Evolutionary conservation across 2,113 vertebrate genomes (phyloP).

Genomic region (Saccopteryx leptura): DNA sequence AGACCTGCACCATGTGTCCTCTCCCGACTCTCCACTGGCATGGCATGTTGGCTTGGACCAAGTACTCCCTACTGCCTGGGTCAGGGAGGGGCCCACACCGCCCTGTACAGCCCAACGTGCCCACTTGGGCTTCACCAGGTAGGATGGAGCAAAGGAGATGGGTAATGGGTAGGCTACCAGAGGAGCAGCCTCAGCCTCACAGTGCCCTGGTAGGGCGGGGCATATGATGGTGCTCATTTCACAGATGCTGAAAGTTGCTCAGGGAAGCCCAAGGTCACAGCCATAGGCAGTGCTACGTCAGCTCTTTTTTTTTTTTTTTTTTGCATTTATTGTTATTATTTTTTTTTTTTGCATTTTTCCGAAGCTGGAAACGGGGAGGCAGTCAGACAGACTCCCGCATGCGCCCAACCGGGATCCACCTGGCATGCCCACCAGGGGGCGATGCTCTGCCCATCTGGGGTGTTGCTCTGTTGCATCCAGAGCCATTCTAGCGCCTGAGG

Average conservation of each 20-base stretch:
- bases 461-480: too few species aligned
- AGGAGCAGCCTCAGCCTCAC: background rate
- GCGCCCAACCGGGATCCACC: too few species aligned
- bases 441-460: too few species aligned
- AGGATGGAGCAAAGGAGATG: background rate
- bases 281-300: background rate
- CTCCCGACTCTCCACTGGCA: background rate
- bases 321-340: too few species aligned
- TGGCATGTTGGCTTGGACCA: too few species aligned
- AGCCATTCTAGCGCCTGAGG: too few species aligned
- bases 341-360: too few species aligned
- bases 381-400: too few species aligned
- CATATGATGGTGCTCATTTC: background rate
- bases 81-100: background rate
- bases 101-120: background rate
- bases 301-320: background rate
- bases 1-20: rapidly evolving
- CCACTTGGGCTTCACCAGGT: background rate
- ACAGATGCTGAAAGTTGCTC: background rate
- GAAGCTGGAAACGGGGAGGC: too few species aligned
- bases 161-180: rapidly evolving
- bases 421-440: too few species aligned
- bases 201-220: background rate
- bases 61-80: background rate
- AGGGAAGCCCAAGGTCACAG: background rate